phyloP scores from a whole-genome alignment of 2,797 vertebrate genomes.

The Myioborus miniatus region DNA sequence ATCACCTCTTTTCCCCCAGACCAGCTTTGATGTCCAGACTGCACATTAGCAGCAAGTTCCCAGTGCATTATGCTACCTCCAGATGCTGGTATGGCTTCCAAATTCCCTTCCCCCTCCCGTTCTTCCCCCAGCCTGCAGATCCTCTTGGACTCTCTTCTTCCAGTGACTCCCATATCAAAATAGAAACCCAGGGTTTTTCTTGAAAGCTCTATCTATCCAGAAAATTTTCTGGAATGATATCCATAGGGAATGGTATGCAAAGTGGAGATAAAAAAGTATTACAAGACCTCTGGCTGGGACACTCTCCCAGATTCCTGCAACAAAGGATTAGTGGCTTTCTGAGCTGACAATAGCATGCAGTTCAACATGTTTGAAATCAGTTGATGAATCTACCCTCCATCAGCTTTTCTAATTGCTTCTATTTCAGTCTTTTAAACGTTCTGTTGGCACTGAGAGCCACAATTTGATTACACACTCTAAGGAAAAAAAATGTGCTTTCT shows the following conservation, averaged over 20 bases:
- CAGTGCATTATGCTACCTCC: neutral
- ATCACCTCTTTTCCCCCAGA: neutral
- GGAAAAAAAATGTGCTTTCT: neutral
- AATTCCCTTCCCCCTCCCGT: neutral
- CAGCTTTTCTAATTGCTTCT: conserved; percentile 23
- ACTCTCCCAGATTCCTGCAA: neutral
- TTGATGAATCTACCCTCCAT: neutral
- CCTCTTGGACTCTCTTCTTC: neutral
- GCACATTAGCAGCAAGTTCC: neutral
- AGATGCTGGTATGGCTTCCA: neutral
- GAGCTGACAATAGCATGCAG: neutral
- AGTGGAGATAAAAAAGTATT: neutral
- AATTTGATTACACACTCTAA: neutral
- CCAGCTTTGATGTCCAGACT: neutral
- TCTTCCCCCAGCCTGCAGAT: neutral
- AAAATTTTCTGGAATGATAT: neutral
- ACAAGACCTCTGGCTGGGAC: neutral
- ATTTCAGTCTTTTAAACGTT: neutral
- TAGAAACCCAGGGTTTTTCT: neutral
- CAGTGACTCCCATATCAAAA: neutral
- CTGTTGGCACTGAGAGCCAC: neutral
- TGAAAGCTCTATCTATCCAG: neutral
- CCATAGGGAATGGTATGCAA: neutral
- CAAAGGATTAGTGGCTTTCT: neutral
- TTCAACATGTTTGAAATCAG: neutral